phyloP scores from a whole-genome alignment of 2,113 vertebrate genomes.

The Eudyptes chrysolophus region DNA sequence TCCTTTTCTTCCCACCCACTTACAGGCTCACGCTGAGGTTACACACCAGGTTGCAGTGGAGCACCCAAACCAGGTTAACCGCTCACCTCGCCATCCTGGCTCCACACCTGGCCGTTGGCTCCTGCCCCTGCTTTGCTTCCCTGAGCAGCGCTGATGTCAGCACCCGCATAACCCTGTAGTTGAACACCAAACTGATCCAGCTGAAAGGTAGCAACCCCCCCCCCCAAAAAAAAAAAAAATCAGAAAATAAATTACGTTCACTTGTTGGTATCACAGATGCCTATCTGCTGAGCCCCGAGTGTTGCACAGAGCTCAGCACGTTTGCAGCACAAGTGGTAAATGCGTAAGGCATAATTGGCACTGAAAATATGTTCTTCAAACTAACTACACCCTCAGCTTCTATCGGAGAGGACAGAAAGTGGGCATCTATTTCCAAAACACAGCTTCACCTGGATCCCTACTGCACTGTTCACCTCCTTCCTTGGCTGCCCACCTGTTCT shows the following conservation, averaged over 20 bases:
- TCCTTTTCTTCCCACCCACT: neutral
- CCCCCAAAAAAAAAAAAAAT: fast-evolving
- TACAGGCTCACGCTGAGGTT: fast-evolving
- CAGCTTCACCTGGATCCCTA: neutral
- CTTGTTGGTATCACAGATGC: neutral
- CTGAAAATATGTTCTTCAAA: neutral
- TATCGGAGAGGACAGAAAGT: neutral
- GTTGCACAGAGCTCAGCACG: neutral
- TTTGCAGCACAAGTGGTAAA: neutral
- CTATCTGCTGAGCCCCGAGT: neutral
- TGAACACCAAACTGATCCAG: neutral
- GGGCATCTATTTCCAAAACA: neutral
- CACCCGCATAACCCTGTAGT: fast-evolving
- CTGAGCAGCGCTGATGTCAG: neutral
- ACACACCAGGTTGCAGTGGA: fast-evolving
- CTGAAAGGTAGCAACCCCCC: neutral
- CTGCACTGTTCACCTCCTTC: neutral
- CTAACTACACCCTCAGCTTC: neutral
- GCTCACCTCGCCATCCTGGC: fast-evolving
- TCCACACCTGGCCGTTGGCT: fast-evolving
- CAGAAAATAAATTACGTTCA: neutral
- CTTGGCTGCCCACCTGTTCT: neutral
- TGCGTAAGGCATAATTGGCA: neutral
- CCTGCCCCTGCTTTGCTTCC: fast-evolving
- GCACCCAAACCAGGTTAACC: neutral